Percentiles rank a stretch among this genome's conserved stretches.
Evolutionary conservation across 2,888 invertebrate genomes (phyloP).

Genomic region (Schrankia costaestrigalis): DNA sequence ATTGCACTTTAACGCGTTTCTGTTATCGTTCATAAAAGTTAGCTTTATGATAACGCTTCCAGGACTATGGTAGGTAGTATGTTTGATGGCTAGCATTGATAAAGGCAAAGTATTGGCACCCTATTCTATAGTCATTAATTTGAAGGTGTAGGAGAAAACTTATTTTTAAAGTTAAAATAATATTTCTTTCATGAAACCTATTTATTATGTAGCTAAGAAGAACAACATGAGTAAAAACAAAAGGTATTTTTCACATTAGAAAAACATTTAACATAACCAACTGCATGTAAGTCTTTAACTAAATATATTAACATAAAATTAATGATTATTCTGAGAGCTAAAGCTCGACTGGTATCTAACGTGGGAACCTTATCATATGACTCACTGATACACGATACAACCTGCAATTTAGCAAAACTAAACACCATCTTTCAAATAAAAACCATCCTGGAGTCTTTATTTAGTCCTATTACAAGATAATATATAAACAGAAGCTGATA

Average conservation of each 20-base stretch:
- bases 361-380: slow-evolving; percentile 37
- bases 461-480: slow-evolving; percentile 22
- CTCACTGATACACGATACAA: slow-evolving; percentile 21
- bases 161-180: too few species aligned
- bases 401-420: slow-evolving; percentile 22
- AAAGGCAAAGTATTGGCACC: too few species aligned
- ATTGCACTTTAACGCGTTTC: slow-evolving; percentile 28
- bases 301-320: slow-evolving; percentile 30
- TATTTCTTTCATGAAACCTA: too few species aligned
- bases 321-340: slow-evolving; percentile 30
- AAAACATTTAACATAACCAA: too few species aligned
- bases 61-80: too few species aligned
- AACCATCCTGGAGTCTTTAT: slow-evolving; percentile 18
- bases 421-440: slow-evolving; percentile 10
- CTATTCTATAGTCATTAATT: too few species aligned
- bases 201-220: too few species aligned
- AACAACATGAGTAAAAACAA: too few species aligned
- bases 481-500: slow-evolving; percentile 41
- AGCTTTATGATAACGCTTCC: slow-evolving; percentile 24
- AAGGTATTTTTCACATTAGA: too few species aligned
- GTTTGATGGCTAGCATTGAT: too few species aligned
- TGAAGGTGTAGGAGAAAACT: too few species aligned
- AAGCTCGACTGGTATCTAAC: slow-evolving; percentile 24
- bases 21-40: slow-evolving; percentile 30
- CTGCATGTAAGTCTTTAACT: too few species aligned